Evolutionary conservation across 1,140 invertebrate genomes (phyloP), one percentile per base, ranked within the genome.

Genomic region (Oncopodura yosiiana): DNA sequence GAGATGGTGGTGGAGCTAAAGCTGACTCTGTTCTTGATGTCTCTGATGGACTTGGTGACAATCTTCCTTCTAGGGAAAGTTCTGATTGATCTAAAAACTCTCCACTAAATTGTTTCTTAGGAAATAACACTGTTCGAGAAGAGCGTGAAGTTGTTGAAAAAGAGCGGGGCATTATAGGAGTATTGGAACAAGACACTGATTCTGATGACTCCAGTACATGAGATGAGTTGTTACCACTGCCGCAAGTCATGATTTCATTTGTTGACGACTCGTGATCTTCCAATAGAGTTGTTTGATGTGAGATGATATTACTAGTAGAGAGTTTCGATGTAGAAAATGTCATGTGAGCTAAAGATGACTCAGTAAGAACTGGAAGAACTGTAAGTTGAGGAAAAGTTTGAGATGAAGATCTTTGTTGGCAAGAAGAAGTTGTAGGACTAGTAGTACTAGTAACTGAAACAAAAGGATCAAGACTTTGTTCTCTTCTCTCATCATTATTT

Each of bases 21-120:
- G 60, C 56, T 1, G 60, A 62, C 29, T 62, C 60, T 9, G 60
- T 62, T 29, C 52, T 30, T 3, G 54, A 57, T 5, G 60, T 45
- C 32, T 61, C 60, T 6, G 57, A 59, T 6, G 55, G 55, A 9
- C 51, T 44, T 37, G 60, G 60, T 14, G 60, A 61, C 14, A 49
- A 30, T 23, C 50, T 45, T 26, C 50, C 49, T 12, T 26, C 49
- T 3, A 45, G 32, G 18, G 23, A 45, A 1, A 32, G 32, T 4
- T 49, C 46, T 14, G 56, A 34, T 21, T 30, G 38, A n/a, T 49
- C 45, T 29, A 37, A 21, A 5, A 46, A 56, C 12, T 32, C 24
- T 39, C 45, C 49, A 4, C 43, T 38, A 1, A 21, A 16, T 18
- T 49, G 41, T 36, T 30, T 21, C 24, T 26, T 8, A 14, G 48